phyloP scores from a whole-genome alignment of 2,113 vertebrate species.

The Rafetus swinhoei region DNA sequence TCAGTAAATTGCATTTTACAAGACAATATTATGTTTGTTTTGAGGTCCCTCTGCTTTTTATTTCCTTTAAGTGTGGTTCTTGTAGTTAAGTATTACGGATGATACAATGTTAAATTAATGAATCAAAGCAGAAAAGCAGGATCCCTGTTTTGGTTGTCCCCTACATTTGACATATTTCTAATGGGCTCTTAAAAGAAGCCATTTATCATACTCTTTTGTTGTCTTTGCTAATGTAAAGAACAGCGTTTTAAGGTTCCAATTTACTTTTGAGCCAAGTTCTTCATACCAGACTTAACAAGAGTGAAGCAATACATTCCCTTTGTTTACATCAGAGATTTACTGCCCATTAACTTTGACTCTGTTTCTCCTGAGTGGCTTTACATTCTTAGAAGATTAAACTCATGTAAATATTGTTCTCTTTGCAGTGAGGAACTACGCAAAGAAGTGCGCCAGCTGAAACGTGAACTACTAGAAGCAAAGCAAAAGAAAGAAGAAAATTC shows the following conservation, averaged over 20 bases:
- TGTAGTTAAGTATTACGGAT: background rate
- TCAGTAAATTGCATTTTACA: background rate
- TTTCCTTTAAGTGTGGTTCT: background rate
- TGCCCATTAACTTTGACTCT: constrained; percentile 40
- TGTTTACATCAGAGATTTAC: constrained; percentile 47
- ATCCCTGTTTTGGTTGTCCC: background rate
- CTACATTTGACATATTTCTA: background rate
- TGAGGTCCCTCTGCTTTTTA: background rate
- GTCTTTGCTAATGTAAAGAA: background rate
- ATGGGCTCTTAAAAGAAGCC: background rate
- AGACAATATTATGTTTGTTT: background rate
- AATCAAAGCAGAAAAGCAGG: background rate
- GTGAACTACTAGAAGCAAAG: constrained; percentile 93
- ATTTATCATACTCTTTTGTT: background rate
- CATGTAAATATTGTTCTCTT: constrained; percentile 63
- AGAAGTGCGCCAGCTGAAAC: constrained; percentile 93
- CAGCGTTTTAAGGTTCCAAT: background rate
- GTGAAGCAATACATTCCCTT: constrained; percentile 8
- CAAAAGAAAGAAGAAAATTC: constrained; percentile 85
- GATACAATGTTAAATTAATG: constrained; percentile 3
- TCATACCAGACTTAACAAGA: background rate
- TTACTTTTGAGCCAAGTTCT: constrained; percentile 32
- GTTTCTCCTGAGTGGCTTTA: constrained; percentile 45
- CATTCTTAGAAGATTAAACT: constrained; percentile 38
- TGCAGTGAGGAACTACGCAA: constrained; percentile 93